Base-by-base conservation (phyloP, 2,797 vertebrate species). In the Chaenodraco wilsoni region DNA sequence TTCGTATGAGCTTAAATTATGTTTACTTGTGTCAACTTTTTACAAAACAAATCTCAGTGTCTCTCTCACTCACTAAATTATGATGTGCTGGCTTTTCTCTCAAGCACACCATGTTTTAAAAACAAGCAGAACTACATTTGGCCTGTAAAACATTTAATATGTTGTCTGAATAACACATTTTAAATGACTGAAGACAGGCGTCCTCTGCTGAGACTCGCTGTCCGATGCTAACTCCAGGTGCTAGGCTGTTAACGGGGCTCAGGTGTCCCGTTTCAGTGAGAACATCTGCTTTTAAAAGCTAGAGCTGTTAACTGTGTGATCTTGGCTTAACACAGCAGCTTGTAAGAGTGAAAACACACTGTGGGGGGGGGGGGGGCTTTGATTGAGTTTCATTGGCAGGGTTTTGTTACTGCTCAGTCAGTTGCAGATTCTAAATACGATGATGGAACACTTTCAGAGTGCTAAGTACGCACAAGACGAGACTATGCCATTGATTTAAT, bases 201-300 rank as follows among this genome's bases (percentile, higher is more conserved):
- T 72, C 37, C 67, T 73, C 51, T 16, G 3, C 15, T 50, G 58
- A 68, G 69, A 71, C 57, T 50, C 37, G 16, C 23, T 44, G 45
- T 64, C 81, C 72, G 81, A 80, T 48, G 50, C 45, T 49, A 69
- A 76, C 61, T 62, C 74, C n/a, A 23, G 51, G 45, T 40, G 12
- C 52, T 10, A 14, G 16, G 55, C 63, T 66, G 69, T 63, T 84
- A 78, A 85, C 49, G 54, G 45, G 61, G 60, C 69, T 61, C 60
- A 1, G 56, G 84, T 72, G 82, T 72, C 63, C 59, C 1, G 50
- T 80, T 75, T 71, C 31, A 79, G 33, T 16, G 50, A 62, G 48
- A 83, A 78, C 88, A 88, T 87, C 84, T 89, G 81, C 69, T 82
- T 74, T 75, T 45, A 74, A 69, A 64, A 62, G 57, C 66, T 52